Percentiles rank a stretch among this genome's conserved stretches.
phyloP scores from a whole-genome alignment of 2,113 vertebrate genomes.

The Fregata magnificens region DNA sequence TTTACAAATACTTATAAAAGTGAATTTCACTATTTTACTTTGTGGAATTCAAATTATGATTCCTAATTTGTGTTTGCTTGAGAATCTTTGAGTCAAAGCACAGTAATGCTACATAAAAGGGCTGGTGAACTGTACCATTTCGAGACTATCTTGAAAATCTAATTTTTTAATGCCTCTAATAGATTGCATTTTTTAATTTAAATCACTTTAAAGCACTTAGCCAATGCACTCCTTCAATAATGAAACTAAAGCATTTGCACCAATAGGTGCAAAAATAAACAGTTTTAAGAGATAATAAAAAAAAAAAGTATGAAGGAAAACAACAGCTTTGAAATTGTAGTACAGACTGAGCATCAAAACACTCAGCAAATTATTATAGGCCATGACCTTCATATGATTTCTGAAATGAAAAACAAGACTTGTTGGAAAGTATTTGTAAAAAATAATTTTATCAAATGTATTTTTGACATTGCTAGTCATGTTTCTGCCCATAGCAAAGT shows the following conservation, averaged over 20 bases:
- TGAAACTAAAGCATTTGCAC: background rate
- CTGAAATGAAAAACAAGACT: background rate
- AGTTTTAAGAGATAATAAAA: background rate
- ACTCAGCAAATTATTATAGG: background rate
- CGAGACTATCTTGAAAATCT: background rate
- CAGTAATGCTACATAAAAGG: background rate
- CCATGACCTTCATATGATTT: background rate
- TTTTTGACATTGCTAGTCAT: background rate
- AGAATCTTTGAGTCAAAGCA: background rate
- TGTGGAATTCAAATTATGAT: background rate
- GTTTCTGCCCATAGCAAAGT: background rate
- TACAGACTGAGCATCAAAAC: background rate
- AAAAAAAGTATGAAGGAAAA: background rate
- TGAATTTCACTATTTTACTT: background rate
- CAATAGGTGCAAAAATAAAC: background rate
- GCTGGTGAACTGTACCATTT: background rate
- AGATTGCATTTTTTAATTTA: background rate
- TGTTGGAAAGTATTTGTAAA: background rate
- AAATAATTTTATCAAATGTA: background rate
- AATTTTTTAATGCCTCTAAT: background rate
- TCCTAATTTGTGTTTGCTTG: background rate
- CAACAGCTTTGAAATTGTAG: background rate
- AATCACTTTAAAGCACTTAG: background rate
- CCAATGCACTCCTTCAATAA: accelerated
- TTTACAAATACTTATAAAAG: background rate